Evolutionary conservation across 2,797 vertebrate genomes (phyloP).

Genomic region (Eulemur mongoz): DNA sequence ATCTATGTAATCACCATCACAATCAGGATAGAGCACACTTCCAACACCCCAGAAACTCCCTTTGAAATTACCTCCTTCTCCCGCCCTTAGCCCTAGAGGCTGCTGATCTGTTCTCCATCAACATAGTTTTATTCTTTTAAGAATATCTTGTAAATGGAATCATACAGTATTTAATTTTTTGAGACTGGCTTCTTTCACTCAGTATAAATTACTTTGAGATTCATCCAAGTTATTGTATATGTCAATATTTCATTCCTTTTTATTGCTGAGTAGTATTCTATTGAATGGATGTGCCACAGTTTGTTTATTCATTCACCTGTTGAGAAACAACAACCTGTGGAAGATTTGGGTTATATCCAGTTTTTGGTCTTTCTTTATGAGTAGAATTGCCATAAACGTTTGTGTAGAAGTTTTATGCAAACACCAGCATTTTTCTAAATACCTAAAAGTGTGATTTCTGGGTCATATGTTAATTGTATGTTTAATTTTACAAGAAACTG

Average conservation of each 20-base stretch:
- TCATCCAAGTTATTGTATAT: neutral
- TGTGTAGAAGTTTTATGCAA: neutral
- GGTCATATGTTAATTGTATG: neutral
- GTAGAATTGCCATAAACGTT: neutral
- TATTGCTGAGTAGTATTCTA: neutral
- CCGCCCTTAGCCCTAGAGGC: neutral
- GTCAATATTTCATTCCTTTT: neutral
- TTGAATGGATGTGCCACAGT: neutral
- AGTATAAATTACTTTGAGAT: neutral
- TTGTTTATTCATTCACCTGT: neutral
- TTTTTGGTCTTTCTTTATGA: constrained; percentile 1
- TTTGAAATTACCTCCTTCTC: neutral
- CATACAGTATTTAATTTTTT: neutral
- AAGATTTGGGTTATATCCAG: neutral
- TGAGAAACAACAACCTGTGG: neutral
- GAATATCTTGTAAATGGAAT: neutral
- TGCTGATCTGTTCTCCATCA: neutral
- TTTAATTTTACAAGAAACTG: constrained; percentile 18
- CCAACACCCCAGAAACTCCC: neutral
- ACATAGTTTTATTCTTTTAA: neutral
- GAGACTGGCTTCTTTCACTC: neutral
- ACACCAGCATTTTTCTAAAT: neutral
- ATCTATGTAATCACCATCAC: neutral
- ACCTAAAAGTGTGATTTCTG: neutral
- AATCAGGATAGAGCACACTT: neutral